These are phyloP conservation scores for Drosophila melanosoma DNA, from an alignment of 2,888 invertebrate species.

Conservation along the genomic window DNA sequence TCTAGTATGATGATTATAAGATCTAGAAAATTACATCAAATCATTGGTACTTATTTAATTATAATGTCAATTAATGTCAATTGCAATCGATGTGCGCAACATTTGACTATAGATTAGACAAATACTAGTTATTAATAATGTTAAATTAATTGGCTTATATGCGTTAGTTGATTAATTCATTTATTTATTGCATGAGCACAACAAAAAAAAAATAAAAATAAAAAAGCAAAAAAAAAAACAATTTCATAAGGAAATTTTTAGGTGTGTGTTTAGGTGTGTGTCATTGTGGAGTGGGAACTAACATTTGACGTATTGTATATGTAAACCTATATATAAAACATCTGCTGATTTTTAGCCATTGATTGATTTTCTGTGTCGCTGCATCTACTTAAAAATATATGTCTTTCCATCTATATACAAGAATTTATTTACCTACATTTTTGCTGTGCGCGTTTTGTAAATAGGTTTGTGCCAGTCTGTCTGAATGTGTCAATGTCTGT, in stretches of 20 bases:
- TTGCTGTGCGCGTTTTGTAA: constrained; percentile 3
- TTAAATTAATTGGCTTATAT: constrained; percentile 27
- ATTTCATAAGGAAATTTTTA: constrained; percentile 40
- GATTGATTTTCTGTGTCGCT: constrained; percentile 63
- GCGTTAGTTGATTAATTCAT: constrained; percentile 50
- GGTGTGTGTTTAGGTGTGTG: background rate
- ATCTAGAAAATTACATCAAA: background rate
- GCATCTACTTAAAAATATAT: constrained; percentile 70
- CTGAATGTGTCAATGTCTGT: constrained; percentile 13
- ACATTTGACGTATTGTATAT: constrained; percentile 16
- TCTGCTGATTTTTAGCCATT: constrained; percentile 59
- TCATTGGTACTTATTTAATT: background rate
- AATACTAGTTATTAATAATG: constrained; percentile 46
- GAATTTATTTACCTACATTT: constrained; percentile 11
- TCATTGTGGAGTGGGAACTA: background rate
- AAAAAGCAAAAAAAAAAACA: constrained; percentile 24
- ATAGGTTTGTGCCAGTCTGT: constrained; percentile 11
- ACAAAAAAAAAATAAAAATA: background rate
- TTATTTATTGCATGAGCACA: constrained; percentile 31
- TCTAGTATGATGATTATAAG: background rate
- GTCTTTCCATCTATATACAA: background rate
- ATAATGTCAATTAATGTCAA: background rate
- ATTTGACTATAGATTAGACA: constrained; percentile 45
- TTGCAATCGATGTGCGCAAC: constrained; percentile 5
- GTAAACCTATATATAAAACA: constrained; percentile 26